These are phyloP conservation scores for Hyperoplus immaculatus DNA, from an alignment of 2,797 vertebrate species.

Conservation along the genomic window DNA sequence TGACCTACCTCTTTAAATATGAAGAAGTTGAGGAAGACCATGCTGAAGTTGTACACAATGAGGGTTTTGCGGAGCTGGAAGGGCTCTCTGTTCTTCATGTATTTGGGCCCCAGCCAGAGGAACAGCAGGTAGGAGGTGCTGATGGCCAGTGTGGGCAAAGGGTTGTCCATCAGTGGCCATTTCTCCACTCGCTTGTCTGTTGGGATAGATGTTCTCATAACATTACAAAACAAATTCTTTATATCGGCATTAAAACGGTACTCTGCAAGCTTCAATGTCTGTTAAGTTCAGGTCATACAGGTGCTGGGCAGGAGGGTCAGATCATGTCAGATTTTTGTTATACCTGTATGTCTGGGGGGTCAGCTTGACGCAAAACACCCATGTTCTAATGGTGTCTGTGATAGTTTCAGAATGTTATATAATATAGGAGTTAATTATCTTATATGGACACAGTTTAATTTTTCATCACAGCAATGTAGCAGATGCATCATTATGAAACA, in stretches of 20 bases:
- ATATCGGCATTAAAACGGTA: neutral
- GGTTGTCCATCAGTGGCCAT: conserved; percentile 98
- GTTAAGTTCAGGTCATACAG: neutral
- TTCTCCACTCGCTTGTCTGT: conserved; percentile 97
- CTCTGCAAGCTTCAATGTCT: conserved; percentile 16
- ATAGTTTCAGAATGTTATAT: neutral
- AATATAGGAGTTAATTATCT: too few relatives aligned
- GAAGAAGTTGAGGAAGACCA: conserved; percentile 99
- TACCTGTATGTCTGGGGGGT: neutral
- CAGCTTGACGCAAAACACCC: neutral
- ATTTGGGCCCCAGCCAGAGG: conserved; percentile 98
- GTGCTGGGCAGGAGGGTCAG: neutral
- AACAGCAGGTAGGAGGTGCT: conserved; percentile 96
- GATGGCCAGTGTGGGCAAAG: conserved; percentile 94
- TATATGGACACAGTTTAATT: too few relatives aligned
- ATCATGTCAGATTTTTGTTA: too few relatives aligned
- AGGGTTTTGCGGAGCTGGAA: conserved; percentile 96
- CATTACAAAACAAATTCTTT: conserved; percentile 38
- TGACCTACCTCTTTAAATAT: conserved; percentile 96
- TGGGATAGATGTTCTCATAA: conserved; percentile 51
- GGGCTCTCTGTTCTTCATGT: conserved; percentile 96
- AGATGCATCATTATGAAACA: neutral
- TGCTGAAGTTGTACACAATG: conserved; percentile 98
- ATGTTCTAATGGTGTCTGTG: neutral
- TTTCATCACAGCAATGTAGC: neutral